Percentiles rank a stretch among this genome's conserved stretches.
Conservation (phyloP, 2,113 vertebrate genomes). For the Heloderma charlesbogerti region DNA sequence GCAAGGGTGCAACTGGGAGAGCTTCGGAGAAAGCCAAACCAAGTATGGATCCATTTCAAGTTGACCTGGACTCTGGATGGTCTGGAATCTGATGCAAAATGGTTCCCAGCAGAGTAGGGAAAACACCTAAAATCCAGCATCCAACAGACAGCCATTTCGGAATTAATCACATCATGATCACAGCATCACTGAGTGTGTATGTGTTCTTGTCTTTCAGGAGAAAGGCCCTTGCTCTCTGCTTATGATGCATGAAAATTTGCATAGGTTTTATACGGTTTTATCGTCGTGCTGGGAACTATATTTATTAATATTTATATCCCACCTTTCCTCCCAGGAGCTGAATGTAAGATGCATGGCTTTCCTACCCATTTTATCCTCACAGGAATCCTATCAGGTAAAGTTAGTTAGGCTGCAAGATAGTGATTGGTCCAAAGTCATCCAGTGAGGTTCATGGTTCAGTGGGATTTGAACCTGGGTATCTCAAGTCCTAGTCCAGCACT, state of each 20-base stretch:
- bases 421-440: background rate
- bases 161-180: background rate
- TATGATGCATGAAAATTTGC: background rate
- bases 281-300: background rate
- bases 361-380: background rate
- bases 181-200: too few species aligned
- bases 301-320: background rate
- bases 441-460: background rate
- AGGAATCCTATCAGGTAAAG: background rate
- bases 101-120: background rate
- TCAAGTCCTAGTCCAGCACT: too few species aligned
- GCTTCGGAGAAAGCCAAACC: background rate
- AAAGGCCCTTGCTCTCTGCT: too few species aligned
- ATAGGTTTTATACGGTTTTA: background rate
- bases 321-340: background rate
- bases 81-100: background rate
- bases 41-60: background rate
- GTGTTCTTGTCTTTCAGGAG: background rate
- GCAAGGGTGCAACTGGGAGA: background rate
- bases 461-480: background rate
- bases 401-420: background rate
- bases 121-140: background rate
- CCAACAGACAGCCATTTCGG: background rate
- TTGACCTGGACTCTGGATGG: background rate
- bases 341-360: too few species aligned